Base-by-base conservation (phyloP, 2,888 invertebrate species). In the Pristionchus japonicus region DNA sequence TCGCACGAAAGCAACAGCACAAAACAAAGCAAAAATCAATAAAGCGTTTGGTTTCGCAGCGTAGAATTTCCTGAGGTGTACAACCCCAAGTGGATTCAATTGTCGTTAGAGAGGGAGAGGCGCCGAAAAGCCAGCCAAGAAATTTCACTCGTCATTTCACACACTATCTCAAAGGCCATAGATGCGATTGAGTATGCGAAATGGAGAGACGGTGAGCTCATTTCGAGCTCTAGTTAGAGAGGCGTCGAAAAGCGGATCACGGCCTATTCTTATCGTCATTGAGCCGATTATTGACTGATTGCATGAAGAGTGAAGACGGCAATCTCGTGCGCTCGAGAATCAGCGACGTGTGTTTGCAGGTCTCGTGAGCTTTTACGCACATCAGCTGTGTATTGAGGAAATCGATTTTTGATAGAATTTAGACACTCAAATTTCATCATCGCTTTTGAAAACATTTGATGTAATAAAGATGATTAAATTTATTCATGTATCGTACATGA, bases 171-270 rank as follows among this genome's bases (percentile, higher is more conserved):
- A n/a, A n/a, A n/a, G n/a, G n/a, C n/a, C n/a, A n/a, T n/a, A n/a
- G n/a, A n/a, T n/a, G n/a, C n/a, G n/a, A n/a, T n/a, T n/a, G n/a
- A n/a, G n/a, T n/a, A n/a, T n/a, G n/a, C n/a, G n/a, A n/a, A n/a
- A n/a, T n/a, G n/a, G n/a, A n/a, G n/a, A n/a, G n/a, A n/a, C n/a
- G n/a, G n/a, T n/a, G n/a, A n/a, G n/a, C n/a, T n/a, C n/a, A n/a
- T n/a, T n/a, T n/a, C n/a, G n/a, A n/a, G n/a, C n/a, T n/a, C n/a
- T n/a, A n/a, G n/a, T n/a, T n/a, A n/a, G n/a, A 7, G n/a, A 23
- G 43, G 77, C 77, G 77, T 47, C 43, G 77, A 77, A 77, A 77
- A 77, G 77, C 40, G 77, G 77, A 77, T 77, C 77, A 77, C 77
- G 23, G 37, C 74, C 40, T 1, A 77, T 77, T 27, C 47, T 47